Percentiles rank a stretch among this genome's conserved stretches.
Evolutionary conservation across 2,888 invertebrate species (phyloP).

Genomic region (Girardia tigrina): DNA sequence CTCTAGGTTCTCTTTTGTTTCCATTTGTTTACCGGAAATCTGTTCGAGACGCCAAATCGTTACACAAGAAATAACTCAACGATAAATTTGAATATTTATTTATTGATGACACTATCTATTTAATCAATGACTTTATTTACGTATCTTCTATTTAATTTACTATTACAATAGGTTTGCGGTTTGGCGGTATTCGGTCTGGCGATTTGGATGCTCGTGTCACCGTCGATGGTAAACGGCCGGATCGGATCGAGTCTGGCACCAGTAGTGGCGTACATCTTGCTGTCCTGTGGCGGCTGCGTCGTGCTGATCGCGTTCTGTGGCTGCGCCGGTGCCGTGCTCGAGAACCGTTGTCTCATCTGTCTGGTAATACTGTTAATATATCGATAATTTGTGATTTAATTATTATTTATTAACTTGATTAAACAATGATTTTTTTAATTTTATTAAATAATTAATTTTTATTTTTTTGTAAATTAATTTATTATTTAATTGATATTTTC

Average conservation of each 20-base stretch:
- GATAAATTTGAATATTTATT: too few species aligned
- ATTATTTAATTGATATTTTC: too few species aligned
- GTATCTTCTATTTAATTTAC: too few species aligned
- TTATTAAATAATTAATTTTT: not conserved
- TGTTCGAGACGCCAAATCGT: too few species aligned
- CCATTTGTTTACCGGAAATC: too few species aligned
- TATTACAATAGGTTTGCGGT: not conserved
- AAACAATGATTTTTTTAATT: not conserved
- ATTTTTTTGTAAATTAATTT: not conserved
- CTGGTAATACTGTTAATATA: not conserved
- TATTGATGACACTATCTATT: too few species aligned
- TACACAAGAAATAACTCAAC: too few species aligned
- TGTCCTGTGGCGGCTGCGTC: not conserved
- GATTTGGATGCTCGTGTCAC: conserved; percentile 28
- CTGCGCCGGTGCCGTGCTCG: conserved; percentile 31
- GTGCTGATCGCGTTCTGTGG: conserved; percentile 28
- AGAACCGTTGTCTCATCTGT: conserved; percentile 24
- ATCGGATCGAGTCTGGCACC: not conserved
- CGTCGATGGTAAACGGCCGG: not conserved
- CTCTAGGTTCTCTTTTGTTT: too few species aligned
- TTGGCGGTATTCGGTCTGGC: conserved; percentile 25
- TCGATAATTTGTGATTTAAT: not conserved
- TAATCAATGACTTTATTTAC: too few species aligned
- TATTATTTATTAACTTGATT: too few species aligned
- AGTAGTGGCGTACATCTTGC: not conserved